Evolutionary conservation across 1,140 invertebrate species (phyloP).

Genomic region (Papilio polyxenes): DNA sequence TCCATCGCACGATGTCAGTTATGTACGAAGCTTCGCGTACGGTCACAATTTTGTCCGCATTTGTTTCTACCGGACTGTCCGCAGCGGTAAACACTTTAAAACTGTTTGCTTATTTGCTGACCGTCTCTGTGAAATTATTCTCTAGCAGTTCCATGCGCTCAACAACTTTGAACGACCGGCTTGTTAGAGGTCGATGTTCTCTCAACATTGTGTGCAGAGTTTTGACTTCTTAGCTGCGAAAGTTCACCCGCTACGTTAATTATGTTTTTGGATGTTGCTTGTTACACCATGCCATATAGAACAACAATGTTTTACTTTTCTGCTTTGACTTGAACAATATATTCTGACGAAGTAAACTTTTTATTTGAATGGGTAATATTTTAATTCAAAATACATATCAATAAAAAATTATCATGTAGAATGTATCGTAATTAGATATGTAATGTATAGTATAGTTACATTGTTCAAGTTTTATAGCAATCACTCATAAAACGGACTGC

Average conservation of each 20-base stretch:
- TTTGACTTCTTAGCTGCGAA: slow-evolving; percentile 69
- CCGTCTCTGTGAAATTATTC: slow-evolving; percentile 65
- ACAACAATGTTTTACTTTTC: neutral
- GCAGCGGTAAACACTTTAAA: slow-evolving; percentile 52
- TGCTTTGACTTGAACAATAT: neutral
- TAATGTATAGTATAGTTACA: neutral
- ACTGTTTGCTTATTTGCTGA: slow-evolving; percentile 59
- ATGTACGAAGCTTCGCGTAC: slow-evolving; percentile 19
- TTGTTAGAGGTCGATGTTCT: slow-evolving; percentile 70
- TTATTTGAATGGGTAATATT: neutral
- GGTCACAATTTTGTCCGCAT: slow-evolving; percentile 21
- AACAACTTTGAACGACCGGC: slow-evolving; percentile 71
- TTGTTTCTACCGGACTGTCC: slow-evolving; percentile 29
- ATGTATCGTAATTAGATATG: neutral
- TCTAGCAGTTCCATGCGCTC: slow-evolving; percentile 52
- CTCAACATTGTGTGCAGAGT: slow-evolving; percentile 68
- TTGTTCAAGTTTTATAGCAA: neutral
- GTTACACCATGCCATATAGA: slow-evolving; percentile 42
- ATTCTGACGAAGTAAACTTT: neutral
- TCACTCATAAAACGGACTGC: neutral
- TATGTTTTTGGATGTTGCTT: slow-evolving; percentile 64
- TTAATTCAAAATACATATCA: neutral
- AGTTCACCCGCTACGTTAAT: slow-evolving; percentile 66
- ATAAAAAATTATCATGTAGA: neutral
- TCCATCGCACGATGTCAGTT: slow-evolving; percentile 56